Conservation (phyloP, 2,797 vertebrate species). For the Sebastolobus altivelis region DNA sequence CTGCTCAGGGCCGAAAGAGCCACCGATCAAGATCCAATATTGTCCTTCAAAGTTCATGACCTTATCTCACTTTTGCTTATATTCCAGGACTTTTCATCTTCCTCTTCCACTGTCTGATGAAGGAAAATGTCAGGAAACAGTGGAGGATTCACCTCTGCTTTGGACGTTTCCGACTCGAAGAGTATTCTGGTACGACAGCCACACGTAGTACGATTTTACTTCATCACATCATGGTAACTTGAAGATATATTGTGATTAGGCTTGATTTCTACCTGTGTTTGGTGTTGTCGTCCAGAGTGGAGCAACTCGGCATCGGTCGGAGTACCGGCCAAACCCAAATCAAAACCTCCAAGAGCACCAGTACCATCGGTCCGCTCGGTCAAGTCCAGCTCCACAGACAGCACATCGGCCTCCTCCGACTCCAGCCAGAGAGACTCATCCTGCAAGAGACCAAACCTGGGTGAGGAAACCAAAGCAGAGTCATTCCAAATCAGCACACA, state of each 20-base stretch:
- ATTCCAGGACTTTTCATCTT: slow-evolving; percentile 84
- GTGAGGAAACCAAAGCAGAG: slow-evolving; percentile 48
- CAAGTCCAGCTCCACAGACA: slow-evolving; percentile 84
- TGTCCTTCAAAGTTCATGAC: neutral
- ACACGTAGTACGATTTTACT: neutral
- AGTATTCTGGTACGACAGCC: slow-evolving; percentile 74
- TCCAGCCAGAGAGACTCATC: slow-evolving; percentile 71
- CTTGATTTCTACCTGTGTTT: neutral
- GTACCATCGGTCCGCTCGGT: slow-evolving; percentile 72
- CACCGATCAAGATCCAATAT: neutral
- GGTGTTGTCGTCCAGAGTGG: slow-evolving; percentile 81
- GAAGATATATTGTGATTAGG: neutral
- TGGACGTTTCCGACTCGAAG: slow-evolving; percentile 80
- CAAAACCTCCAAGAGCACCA: slow-evolving; percentile 55
- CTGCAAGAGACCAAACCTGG: slow-evolving; percentile 71
- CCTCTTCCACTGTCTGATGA: slow-evolving; percentile 86
- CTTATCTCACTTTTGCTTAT: slow-evolving; percentile 17
- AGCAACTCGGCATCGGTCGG: slow-evolving; percentile 81
- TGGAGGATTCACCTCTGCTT: slow-evolving; percentile 83
- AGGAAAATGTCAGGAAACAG: slow-evolving; percentile 84
- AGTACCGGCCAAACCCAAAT: slow-evolving; percentile 58
- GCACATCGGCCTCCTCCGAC: slow-evolving; percentile 79
- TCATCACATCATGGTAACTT: neutral
- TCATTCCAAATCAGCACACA: neutral
- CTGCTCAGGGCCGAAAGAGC: neutral